Evolutionary conservation across 1,140 invertebrate species (phyloP), one percentile per base, ranked within the genome.

Genomic region (Diorhabda sublineata): DNA sequence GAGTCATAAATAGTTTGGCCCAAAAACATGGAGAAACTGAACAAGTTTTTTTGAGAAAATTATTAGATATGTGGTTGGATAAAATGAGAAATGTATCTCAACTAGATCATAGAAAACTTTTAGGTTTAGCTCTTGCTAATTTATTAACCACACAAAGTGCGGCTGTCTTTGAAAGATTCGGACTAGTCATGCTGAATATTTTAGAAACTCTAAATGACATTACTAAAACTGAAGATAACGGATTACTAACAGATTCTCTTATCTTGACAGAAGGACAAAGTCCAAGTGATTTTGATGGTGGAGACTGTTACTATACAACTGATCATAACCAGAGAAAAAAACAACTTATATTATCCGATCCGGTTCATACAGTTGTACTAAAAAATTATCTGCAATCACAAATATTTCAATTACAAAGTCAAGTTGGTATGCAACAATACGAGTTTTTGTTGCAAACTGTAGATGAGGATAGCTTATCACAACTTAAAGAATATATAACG

Each of bases 201-300:
- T 87, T 91, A 44, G 92, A 96, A 83, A 89, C 92, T 5, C 81
- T 98, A 57, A 93, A 95, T 82, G 95, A 98, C 79, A 88, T 97
- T 61, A 90, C 88, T 77, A 89, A 87, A 76, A 85, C 84, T 62
- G 91, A 93, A 74, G 89, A 92, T 9, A 86, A 84, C 70, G 88
- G 88, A 44, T 57, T 69, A n/a, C 58, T 58, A 61, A 77, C 64
- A 52, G 85, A 86, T 75, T 82, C 83, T 9, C 78, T 87, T 7
- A 76, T 85, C 47, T 80, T 86, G 45, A 74, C 77, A 7, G 81
- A 83, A 68, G 75, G 81, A 44, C 77, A 78, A 9, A 81, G 78
- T 76, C 76, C 78, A 11, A 80, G 77, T 45, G 72, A 79, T 64
- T 82, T 81, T 7, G 80, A 83, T 45, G 79, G 79, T 8, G 81